Conservation (phyloP, 2,113 vertebrate species). For the Pyxicephalus adspersus region DNA sequence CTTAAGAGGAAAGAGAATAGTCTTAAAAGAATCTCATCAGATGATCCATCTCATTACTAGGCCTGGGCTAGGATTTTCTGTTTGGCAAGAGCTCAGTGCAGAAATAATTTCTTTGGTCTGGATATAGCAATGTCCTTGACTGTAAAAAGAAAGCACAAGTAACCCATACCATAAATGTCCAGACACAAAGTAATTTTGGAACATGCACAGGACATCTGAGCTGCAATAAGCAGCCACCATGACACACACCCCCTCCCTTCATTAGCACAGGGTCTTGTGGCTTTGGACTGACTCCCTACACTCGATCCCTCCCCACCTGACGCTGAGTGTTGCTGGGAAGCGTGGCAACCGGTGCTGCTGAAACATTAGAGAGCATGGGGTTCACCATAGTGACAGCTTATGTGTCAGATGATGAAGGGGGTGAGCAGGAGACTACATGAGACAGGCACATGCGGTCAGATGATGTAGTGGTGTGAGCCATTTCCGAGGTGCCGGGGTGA, state of each 20-base stretch:
- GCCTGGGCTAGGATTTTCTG: conserved; percentile 55
- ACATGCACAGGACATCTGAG: conserved; percentile 60
- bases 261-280: conserved; percentile 48
- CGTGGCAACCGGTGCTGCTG: conserved; percentile 38
- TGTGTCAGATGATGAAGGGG: conserved; percentile 51
- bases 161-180: conserved; percentile 65
- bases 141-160: conserved; percentile 62
- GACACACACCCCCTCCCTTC: conserved; percentile 50
- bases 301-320: conserved; percentile 54
- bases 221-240: conserved; percentile 51
- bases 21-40: conserved; percentile 57
- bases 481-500: conserved; percentile 21
- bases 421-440: conserved; percentile 24
- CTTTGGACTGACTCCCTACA: conserved; percentile 42
- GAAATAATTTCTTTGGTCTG: conserved; percentile 58
- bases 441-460: conserved; percentile 51
- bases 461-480: conserved; percentile 44
- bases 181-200: conserved; percentile 65
- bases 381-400: conserved; percentile 44
- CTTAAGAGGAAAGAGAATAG: conserved; percentile 47
- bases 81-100: conserved; percentile 50
- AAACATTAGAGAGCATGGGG: conserved; percentile 42
- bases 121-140: conserved; percentile 62
- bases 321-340: conserved; percentile 51
- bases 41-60: conserved; percentile 56